These are phyloP conservation scores for Okamejei kenojei DNA, from an alignment of 2,797 vertebrate species.

Conservation along the genomic window DNA sequence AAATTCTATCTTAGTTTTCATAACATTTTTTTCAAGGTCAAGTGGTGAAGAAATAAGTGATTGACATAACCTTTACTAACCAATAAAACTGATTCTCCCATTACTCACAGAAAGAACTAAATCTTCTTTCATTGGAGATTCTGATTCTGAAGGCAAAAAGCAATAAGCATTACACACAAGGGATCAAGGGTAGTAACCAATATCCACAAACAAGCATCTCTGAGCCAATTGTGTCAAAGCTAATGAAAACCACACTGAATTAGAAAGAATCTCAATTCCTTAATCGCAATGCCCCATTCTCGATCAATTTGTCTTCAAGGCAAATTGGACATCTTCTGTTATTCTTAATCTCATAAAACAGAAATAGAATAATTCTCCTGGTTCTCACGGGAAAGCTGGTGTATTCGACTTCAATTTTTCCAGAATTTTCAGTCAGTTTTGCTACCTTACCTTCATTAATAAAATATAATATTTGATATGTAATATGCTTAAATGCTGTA, in stretches of 20 bases:
- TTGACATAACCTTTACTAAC: not conserved
- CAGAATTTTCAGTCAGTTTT: not conserved
- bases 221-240: constrained; percentile 2
- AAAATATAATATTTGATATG: not conserved
- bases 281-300: not conserved
- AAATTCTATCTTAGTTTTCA: constrained; percentile 11
- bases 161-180: not conserved
- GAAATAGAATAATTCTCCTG: not conserved
- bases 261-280: not conserved
- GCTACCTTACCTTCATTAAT: not conserved
- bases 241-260: constrained; percentile 4
- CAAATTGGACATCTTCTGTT: not conserved
- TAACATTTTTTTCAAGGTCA: constrained; percentile 1
- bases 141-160: constrained; percentile 25
- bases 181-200: not conserved
- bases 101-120: not conserved
- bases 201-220: constrained; percentile 7
- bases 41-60: not conserved
- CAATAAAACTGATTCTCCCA: not conserved
- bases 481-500: not conserved
- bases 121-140: not conserved
- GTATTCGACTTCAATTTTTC: not conserved
- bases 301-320: not conserved
- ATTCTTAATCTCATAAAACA: not conserved
- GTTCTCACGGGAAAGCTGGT: not conserved